These are phyloP conservation scores for Dermochelys coriacea DNA, from an alignment of 2,797 vertebrate species.

Conservation along the genomic window DNA sequence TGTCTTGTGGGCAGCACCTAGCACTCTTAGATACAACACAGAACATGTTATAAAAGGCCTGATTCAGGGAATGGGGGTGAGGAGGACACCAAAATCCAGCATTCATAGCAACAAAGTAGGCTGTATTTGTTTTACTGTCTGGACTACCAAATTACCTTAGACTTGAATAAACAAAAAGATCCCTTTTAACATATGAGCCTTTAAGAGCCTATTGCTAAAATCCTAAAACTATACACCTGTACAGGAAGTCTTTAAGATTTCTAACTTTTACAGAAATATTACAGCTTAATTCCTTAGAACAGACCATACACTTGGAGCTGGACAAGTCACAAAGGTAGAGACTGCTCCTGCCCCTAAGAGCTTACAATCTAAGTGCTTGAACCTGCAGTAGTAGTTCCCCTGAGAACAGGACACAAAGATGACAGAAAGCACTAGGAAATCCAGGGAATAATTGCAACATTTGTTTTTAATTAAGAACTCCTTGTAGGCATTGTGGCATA, in stretches of 20 bases:
- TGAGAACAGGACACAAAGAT: not conserved
- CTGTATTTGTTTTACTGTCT: not conserved
- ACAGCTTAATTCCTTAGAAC: not conserved
- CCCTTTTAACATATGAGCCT: not conserved
- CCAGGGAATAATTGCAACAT: not conserved
- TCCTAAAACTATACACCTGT: not conserved
- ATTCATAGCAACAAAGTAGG: not conserved
- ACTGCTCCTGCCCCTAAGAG: not conserved
- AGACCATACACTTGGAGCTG: not conserved
- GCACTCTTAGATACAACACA: slow-evolving; percentile 52
- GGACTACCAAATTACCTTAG: not conserved
- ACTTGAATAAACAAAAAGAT: not conserved
- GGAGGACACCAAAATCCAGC: not conserved
- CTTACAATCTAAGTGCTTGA: not conserved
- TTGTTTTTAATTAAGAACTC: slow-evolving; percentile 55
- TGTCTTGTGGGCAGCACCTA: slow-evolving; percentile 41
- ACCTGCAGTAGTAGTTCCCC: not conserved
- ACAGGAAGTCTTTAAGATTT: not conserved
- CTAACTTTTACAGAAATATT: not conserved
- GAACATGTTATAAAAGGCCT: not conserved
- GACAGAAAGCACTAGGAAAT: slow-evolving; percentile 17
- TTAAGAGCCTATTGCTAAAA: not conserved
- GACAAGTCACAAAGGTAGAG: not conserved
- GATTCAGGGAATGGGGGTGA: not conserved
- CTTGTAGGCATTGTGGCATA: slow-evolving; percentile 27